Percentiles rank a stretch among this genome's conserved stretches.
Evolutionary conservation across 2,888 invertebrate genomes (phyloP).

Genomic region (Brachylomia viminalis): DNA sequence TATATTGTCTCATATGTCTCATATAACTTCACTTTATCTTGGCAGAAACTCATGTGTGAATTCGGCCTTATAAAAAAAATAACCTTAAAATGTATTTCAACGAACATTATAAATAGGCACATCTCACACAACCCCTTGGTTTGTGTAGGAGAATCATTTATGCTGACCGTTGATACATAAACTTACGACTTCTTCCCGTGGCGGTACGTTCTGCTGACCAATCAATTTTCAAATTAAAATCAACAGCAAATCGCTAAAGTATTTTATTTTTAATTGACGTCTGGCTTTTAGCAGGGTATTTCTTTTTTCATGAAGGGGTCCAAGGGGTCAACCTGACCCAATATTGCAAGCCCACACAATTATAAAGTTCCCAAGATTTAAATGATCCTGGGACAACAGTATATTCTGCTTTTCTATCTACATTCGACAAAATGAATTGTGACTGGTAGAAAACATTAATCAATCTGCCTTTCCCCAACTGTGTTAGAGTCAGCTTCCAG

Average conservation of each 20-base stretch:
- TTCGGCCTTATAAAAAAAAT: background rate
- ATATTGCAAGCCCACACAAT: slow-evolving; percentile 2
- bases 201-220: background rate
- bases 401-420: background rate
- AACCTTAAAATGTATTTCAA: background rate
- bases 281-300: background rate
- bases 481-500: no score
- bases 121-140: background rate
- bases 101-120: no score
- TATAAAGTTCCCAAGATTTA: background rate
- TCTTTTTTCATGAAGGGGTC: background rate
- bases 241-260: background rate
- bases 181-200: background rate
- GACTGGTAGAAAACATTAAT: no score
- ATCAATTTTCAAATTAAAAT: slow-evolving; percentile 8
- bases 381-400: background rate
- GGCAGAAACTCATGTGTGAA: background rate
- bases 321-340: background rate
- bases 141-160: background rate
- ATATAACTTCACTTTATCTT: background rate
- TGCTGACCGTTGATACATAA: background rate
- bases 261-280: slow-evolving; percentile 3
- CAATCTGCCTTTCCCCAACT: no score
- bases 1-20: no score
- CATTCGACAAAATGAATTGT: background rate